Conservation (phyloP, 2,888 invertebrate species). For the Pyrgus malvae region DNA sequence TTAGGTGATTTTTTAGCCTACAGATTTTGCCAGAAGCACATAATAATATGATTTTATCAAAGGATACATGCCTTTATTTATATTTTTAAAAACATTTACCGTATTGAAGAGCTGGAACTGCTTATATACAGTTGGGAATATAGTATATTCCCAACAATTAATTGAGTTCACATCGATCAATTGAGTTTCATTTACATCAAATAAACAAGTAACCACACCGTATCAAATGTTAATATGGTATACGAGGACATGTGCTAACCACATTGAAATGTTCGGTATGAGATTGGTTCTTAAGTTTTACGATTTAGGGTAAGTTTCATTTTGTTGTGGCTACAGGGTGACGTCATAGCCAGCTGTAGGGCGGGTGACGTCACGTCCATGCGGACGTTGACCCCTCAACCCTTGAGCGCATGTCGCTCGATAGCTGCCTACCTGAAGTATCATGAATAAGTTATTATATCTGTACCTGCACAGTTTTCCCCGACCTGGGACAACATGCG, state of each 20-base stretch:
- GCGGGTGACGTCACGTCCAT: slow-evolving; percentile 75
- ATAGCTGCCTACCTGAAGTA: slow-evolving; percentile 48
- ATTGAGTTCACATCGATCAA: slow-evolving; percentile 7
- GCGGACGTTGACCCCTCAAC: slow-evolving; percentile 67
- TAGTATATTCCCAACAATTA: slow-evolving; percentile 46
- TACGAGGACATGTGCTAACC: slow-evolving; percentile 65
- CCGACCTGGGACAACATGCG: slow-evolving; percentile 74
- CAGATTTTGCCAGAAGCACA: too few species aligned
- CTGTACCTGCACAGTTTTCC: slow-evolving; percentile 45
- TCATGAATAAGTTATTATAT: slow-evolving; percentile 72
- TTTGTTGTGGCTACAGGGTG: slow-evolving; percentile 60
- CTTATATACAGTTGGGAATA: slow-evolving; percentile 18
- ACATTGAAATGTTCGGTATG: slow-evolving; percentile 47
- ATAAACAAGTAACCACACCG: slow-evolving; percentile 57
- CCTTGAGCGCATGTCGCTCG: slow-evolving; percentile 55
- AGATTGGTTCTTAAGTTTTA: slow-evolving; percentile 61
- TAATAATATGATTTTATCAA: too few species aligned
- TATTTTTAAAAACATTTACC: too few species aligned
- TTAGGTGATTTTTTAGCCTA: too few species aligned
- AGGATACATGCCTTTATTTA: too few species aligned
- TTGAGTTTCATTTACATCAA: slow-evolving; percentile 57
- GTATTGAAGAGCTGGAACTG: too few species aligned
- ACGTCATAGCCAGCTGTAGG: slow-evolving; percentile 79
- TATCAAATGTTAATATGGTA: slow-evolving; percentile 61
- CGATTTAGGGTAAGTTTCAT: slow-evolving; percentile 57